Evolutionary conservation across 2,797 vertebrate species (phyloP), one percentile per base, ranked within the genome.

Genomic region (Emys orbicularis): DNA sequence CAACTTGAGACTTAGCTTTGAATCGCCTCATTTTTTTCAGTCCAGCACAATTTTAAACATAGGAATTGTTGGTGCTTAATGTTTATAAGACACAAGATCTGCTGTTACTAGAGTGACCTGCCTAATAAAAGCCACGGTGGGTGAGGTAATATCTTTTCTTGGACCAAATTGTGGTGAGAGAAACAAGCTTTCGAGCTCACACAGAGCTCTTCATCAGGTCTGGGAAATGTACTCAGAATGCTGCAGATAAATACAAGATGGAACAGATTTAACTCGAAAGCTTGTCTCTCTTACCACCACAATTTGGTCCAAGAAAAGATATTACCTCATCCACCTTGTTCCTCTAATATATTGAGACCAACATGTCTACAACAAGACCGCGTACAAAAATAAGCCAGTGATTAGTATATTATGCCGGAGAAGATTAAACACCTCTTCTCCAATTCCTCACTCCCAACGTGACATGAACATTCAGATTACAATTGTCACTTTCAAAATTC

Each of bases 381-480:
- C 4, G 6, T 72, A 37, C n/a, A 72, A 25, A 37, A 37, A 41
- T 57, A 68, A 72, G 19, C 80, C 79, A 81, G 79, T 88, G 92
- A 96, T 96, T 87, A 94, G 47, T 0, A 0, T 56, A 77, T 72
- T 53, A 76, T 53, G 84, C 93, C 96, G 59, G 16, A 93, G 88
- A 93, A 93, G 50, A 95, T 95, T 90, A 90, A 93, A 84, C 12
- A 81, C 11, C 6, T 84, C 77, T 93, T 92, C 56, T 95, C 90
- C 81, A 87, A 90, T 86, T 96, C 79, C 56, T 83, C 34, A 81
- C 65, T 92, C 81, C 82, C 81, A 74, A 93, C 31, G 53, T 53
- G 93, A 93, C 88, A 91, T 86, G 82, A 95, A 50, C 65, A 89
- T 81, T 97, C 85, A 95, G 50, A 90, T 93, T 95, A 89, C 68